Evolutionary conservation across 1,140 invertebrate species (phyloP).

Genomic region (Belonocnema kinseyi): DNA sequence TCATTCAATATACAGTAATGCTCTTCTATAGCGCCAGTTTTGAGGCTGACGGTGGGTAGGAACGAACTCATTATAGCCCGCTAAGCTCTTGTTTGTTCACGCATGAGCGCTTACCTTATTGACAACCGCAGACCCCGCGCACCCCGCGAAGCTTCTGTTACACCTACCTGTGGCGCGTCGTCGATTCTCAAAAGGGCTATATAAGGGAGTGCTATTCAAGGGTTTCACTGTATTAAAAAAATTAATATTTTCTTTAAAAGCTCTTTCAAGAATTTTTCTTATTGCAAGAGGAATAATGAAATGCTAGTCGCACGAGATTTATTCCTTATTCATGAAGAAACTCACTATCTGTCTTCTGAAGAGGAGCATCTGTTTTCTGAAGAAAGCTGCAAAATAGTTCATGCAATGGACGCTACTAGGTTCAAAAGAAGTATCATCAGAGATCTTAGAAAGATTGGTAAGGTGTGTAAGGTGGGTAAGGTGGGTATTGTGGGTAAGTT

Average conservation of each 20-base stretch:
- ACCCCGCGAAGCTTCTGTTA: too few species aligned
- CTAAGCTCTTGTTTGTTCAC: too few species aligned
- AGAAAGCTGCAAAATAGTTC: conserved; percentile 17
- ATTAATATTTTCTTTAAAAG: neutral
- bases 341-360: conserved; percentile 9
- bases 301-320: neutral
- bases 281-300: neutral
- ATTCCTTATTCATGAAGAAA: neutral
- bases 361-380: conserved; percentile 18
- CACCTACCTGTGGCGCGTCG: too few species aligned
- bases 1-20: too few species aligned
- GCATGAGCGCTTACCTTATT: too few species aligned
- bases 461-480: neutral
- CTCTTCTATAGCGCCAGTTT: too few species aligned
- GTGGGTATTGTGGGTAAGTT: neutral
- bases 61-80: too few species aligned
- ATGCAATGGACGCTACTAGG: conserved; percentile 10
- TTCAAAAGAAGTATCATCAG: conserved; percentile 16
- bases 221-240: too few species aligned
- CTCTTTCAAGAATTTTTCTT: neutral
- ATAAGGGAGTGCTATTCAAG: too few species aligned
- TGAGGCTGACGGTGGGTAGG: too few species aligned
- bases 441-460: conserved; percentile 13
- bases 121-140: too few species aligned
- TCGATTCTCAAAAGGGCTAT: too few species aligned